Evolutionary conservation across 2,113 vertebrate genomes (phyloP).

Genomic region (Aviceda subcristata): DNA sequence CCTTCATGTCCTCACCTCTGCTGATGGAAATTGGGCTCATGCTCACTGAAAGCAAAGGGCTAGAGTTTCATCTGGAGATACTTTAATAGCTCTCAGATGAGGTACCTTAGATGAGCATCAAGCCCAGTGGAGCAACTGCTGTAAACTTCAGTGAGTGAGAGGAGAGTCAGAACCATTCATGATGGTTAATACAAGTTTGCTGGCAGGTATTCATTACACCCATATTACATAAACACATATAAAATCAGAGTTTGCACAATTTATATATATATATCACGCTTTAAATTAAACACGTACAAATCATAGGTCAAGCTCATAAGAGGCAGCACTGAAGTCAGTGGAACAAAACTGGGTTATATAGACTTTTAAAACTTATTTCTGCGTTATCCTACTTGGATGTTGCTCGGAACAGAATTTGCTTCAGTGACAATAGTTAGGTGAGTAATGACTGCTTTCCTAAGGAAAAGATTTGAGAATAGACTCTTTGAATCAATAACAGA

Average conservation of each 20-base stretch:
- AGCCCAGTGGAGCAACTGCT: not conserved
- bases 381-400: not conserved
- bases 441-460: not conserved
- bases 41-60: not conserved
- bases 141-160: not conserved
- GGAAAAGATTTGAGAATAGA: not conserved
- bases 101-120: not conserved
- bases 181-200: not conserved
- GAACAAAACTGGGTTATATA: not conserved
- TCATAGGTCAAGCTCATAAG: slow-evolving; percentile 52
- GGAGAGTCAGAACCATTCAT: not conserved
- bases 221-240: slow-evolving; percentile 18
- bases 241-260: slow-evolving; percentile 2
- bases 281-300: slow-evolving; percentile 63
- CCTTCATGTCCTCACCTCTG: not conserved
- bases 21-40: not conserved
- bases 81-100: not conserved
- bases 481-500: not conserved
- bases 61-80: not conserved
- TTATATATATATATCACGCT: not conserved
- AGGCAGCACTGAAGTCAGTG: not conserved
- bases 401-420: not conserved
- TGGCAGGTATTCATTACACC: not conserved
- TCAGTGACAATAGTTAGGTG: not conserved
- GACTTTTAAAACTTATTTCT: not conserved